Conservation (phyloP, 2,797 vertebrate species). For the Zalophus californianus region DNA sequence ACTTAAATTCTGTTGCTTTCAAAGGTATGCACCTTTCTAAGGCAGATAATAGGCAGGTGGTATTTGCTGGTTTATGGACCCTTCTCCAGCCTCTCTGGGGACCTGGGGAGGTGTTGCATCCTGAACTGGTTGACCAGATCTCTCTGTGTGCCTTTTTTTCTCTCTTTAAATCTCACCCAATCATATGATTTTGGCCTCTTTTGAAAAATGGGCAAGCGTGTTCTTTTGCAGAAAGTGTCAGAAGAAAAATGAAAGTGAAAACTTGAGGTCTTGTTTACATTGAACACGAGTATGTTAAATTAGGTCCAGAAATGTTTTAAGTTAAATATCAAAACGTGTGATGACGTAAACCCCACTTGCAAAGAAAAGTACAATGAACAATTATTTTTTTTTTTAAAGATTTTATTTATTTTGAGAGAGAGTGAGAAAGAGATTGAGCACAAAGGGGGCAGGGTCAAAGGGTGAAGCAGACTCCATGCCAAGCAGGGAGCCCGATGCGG, state of each 20-base stretch:
- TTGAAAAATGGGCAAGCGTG: neutral
- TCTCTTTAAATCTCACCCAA: neutral
- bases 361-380: neutral
- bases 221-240: constrained; percentile 1
- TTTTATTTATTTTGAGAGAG: no score
- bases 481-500: no score
- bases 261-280: constrained; percentile 30
- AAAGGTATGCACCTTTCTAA: constrained; percentile 44
- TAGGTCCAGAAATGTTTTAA: neutral
- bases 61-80: constrained; percentile 33
- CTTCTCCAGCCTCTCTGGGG: neutral
- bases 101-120: neutral
- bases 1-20: constrained; percentile 62
- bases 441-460: no score
- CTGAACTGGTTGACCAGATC: neutral
- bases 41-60: constrained; percentile 17
- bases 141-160: neutral
- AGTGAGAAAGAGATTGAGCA: no score
- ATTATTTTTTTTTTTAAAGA: neutral
- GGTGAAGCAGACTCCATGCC: no score
- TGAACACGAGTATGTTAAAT: neutral
- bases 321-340: constrained; percentile 9
- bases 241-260: constrained; percentile 44
- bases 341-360: neutral
- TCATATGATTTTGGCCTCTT: neutral